Conservation (phyloP, 2,113 vertebrate species). For the Bucco capensis region DNA sequence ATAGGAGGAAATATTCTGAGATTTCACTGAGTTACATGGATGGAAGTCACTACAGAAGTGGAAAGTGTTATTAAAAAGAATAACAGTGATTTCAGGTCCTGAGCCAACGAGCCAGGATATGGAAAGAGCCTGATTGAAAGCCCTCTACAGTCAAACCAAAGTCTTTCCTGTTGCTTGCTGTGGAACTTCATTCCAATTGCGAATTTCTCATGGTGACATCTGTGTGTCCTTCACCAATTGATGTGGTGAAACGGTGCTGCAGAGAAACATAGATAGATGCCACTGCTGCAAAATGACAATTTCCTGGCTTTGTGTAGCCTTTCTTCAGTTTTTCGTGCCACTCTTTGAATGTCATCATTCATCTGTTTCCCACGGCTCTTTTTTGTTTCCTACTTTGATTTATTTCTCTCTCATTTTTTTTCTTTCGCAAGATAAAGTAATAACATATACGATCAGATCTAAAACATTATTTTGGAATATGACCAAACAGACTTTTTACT, state of each 20-base stretch:
- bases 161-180: neutral
- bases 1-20: neutral
- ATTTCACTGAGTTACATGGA: neutral
- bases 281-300: slow-evolving; percentile 33
- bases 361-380: slow-evolving; percentile 52
- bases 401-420: neutral
- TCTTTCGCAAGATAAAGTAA: neutral
- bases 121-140: neutral
- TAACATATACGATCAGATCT: neutral
- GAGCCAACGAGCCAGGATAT: neutral
- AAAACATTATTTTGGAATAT: neutral
- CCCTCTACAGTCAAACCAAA: neutral
- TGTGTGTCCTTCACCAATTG: neutral
- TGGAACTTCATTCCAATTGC: neutral
- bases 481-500: neutral
- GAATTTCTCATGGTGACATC: slow-evolving; percentile 39
- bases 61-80: slow-evolving; percentile 1
- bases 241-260: slow-evolving; percentile 19
- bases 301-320: slow-evolving; percentile 60
- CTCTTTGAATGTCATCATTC: slow-evolving; percentile 47
- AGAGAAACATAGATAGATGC: neutral
- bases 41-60: neutral
- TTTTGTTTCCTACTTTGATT: slow-evolving; percentile 40
- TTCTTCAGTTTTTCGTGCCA: slow-evolving; percentile 39
- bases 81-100: neutral